Percentiles rank a stretch among this genome's conserved stretches.
Evolutionary conservation across 1,140 invertebrate genomes (phyloP).

Genomic region (Nephila pilipes): DNA sequence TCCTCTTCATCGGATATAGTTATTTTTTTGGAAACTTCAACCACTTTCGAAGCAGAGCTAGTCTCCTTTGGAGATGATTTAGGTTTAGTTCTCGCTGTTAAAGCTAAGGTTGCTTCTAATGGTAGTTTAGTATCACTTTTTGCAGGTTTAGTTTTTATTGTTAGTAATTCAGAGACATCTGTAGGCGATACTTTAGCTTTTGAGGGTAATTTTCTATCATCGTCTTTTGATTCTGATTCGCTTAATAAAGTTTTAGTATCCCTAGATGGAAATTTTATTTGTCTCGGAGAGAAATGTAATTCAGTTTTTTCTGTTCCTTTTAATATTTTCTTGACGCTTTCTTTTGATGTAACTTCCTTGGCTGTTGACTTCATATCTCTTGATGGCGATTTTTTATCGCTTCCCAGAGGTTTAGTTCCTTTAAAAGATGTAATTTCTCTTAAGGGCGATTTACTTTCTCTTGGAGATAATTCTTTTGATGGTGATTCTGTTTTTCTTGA

Average conservation of each 20-base stretch:
- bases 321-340: not conserved
- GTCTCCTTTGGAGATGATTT: not conserved
- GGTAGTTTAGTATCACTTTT: not conserved
- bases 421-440: slow-evolving; percentile 24
- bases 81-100: not conserved
- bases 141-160: not conserved
- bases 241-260: not conserved
- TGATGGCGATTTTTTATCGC: not conserved
- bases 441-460: too few relatives aligned
- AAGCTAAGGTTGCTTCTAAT: not conserved
- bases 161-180: not conserved
- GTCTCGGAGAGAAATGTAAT: too few relatives aligned
- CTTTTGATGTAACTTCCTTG: not conserved
- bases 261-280: not conserved
- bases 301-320: too few relatives aligned
- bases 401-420: not conserved
- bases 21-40: not conserved
- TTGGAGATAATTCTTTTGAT: too few relatives aligned
- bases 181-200: not conserved
- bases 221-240: not conserved
- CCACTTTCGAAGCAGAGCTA: not conserved
- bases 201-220: not conserved
- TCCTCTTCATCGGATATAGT: not conserved
- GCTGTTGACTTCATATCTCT: not conserved
- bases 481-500: too few relatives aligned